Evolutionary conservation across 2,888 invertebrate genomes (phyloP), one percentile per base, ranked within the genome.

Genomic region (Chironomus tentans): DNA sequence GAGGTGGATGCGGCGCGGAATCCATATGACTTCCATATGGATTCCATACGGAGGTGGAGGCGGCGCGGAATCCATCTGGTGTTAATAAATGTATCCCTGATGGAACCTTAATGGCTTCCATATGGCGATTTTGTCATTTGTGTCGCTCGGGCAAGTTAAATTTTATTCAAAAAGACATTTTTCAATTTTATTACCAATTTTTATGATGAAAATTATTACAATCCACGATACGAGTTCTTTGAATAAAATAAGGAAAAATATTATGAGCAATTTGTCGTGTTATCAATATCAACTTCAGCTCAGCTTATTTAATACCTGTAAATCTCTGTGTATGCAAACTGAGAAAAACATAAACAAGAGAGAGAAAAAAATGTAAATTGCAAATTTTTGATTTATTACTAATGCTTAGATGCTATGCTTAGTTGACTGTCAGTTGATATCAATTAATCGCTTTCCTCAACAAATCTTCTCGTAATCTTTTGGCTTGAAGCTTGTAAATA

Each of bases 381-480:
- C 65, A 65, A 65, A 65, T 13, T 68, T 71, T 74, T 65, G 74
- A 74, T 74, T 74, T 74, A 74, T 74, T 28, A 15, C 28, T 21
- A 21, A 22, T 12, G 21, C 65, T 72, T 62, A 38, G 38, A 18
- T 22, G n/a, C 28, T 12, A 10, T 62, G 62, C 38, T 72, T 38
- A 72, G 62, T 28, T 38, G 46, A 72, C 62, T 72, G 72, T 72
- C 68, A 74, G 62, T 68, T 65, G 68, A 65, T 68, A 74, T 65
- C 73, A 73, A 73, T 73, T 73, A 73, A 68, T 74, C 47, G 68
- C 24, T 65, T 68, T 74, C 68, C 46, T 56, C 50, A 56, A 56
- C 22, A 71, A 71, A 71, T 73, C 70, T 70, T 18, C 12, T 69
- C 38, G 69, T 15, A 69, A 15, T 46, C 18, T 46, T 47, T 38